Evolutionary conservation across 2,113 vertebrate genomes (phyloP), one percentile per base, ranked within the genome.

Genomic region (Turdus rufiventris): DNA sequence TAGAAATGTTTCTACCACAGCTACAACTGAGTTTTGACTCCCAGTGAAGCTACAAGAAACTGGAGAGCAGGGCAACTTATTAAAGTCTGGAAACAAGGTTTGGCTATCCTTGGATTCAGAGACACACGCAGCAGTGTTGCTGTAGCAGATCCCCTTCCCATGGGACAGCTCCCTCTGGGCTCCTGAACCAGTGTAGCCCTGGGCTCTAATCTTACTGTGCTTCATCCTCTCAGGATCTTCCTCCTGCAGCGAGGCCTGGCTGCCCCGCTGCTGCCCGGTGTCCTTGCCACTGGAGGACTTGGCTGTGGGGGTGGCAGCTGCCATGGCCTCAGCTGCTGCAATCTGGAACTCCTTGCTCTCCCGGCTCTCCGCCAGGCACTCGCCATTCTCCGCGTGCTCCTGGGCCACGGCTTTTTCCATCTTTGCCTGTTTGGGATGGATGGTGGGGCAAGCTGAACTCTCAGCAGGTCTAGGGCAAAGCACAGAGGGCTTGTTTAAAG

Each of bases 161-260:
- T 0, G 6, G 67, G 70, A 81, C 36, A 12, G 7, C 53, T n/a
- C 20, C 2, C 45, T 71, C 79, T 2, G 9, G 36, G 51, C 38
- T 86, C 61, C 63, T 4, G 20, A 80, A 45, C 12, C 85, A 84
- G n/a, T 1, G 0, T 1, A 91, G 75, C 82, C 89, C 65, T 61
- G 2, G 81, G 58, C 86, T 96, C 96, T 97, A 92, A 86, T 98
- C 99, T 99, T 99, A 99, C 99, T 99, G 98, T 99, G 99, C 98
- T 97, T 99, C 97, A 98, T 99, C 93, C 99, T 98, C 94, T 99
- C 99, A 0, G 99, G 98, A 91, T 99, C 99, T 93, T 99, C 99
- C 56, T 99, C 99, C 3, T 98, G 98, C 24, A 96, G 97, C 1
- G 97, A 95, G 38, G 97, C 92, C 13, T 98, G 79, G 98, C 97